Evolutionary conservation across 2,113 vertebrate species (phyloP).

Genomic region (human): DNA sequence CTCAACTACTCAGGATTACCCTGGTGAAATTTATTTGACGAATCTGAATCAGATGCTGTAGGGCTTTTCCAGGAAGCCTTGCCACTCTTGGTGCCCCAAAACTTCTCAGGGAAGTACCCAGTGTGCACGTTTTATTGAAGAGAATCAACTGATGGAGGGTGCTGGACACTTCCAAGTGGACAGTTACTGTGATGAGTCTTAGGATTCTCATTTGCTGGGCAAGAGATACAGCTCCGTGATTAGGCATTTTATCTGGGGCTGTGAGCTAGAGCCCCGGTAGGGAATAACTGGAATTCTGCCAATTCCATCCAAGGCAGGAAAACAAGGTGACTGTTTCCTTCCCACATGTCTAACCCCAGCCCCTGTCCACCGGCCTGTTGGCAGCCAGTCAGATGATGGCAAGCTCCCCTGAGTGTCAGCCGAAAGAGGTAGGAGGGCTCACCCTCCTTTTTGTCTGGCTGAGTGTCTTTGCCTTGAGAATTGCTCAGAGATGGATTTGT

Average conservation of each 20-base stretch:
- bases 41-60: neutral
- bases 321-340: neutral
- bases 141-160: neutral
- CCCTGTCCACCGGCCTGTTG: neutral
- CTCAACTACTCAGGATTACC: too few relatives aligned
- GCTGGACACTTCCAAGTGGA: neutral
- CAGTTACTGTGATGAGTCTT: neutral
- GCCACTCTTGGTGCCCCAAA: neutral
- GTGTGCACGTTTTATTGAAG: neutral
- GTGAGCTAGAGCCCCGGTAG: neutral
- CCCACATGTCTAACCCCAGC: too few relatives aligned
- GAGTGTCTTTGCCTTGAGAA: neutral
- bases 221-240: neutral
- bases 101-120: neutral
- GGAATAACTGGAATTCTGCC: neutral
- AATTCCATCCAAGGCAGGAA: neutral
- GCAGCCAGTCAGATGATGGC: accelerated
- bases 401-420: neutral
- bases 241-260: neutral
- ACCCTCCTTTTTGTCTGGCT: neutral
- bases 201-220: neutral
- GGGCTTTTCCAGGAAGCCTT: neutral
- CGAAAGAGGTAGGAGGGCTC: accelerated
- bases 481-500: neutral
- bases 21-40: neutral